Conservation (phyloP, 2,113 vertebrate genomes). For the Solea senegalensis region DNA sequence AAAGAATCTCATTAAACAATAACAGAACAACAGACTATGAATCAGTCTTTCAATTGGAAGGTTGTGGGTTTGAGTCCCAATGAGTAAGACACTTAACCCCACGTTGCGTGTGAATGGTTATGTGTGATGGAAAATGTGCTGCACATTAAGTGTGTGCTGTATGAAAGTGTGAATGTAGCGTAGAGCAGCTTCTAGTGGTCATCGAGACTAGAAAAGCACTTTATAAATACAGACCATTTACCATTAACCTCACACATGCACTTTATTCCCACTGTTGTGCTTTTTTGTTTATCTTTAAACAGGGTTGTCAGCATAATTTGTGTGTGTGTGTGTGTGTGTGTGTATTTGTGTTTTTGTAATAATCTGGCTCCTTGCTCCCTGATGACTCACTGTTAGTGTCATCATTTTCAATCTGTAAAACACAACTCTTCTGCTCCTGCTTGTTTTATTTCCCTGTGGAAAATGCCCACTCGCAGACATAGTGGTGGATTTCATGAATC, state of each 20-base stretch:
- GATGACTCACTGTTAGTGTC: conserved; percentile 20
- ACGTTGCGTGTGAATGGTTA: too few relatives aligned
- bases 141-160: too few relatives aligned
- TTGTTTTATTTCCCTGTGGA: conserved; percentile 17
- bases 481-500: conserved; percentile 41
- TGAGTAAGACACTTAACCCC: too few relatives aligned
- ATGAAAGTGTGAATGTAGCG: too few relatives aligned
- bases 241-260: background rate
- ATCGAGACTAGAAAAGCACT: too few relatives aligned
- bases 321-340: conserved; percentile 7
- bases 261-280: conserved; percentile 1
- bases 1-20: too few relatives aligned
- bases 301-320: conserved; percentile 7
- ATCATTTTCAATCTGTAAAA: conserved; percentile 9
- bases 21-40: too few relatives aligned
- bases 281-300: background rate
- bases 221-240: too few relatives aligned
- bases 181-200: too few relatives aligned
- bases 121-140: too few relatives aligned
- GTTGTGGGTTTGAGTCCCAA: too few relatives aligned
- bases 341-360: conserved; percentile 3
- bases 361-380: conserved; percentile 7
- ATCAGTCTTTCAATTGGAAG: too few relatives aligned
- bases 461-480: conserved; percentile 6
- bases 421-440: background rate